phyloP scores from a whole-genome alignment of 2,113 vertebrate species.

The Ameiurus melas region DNA sequence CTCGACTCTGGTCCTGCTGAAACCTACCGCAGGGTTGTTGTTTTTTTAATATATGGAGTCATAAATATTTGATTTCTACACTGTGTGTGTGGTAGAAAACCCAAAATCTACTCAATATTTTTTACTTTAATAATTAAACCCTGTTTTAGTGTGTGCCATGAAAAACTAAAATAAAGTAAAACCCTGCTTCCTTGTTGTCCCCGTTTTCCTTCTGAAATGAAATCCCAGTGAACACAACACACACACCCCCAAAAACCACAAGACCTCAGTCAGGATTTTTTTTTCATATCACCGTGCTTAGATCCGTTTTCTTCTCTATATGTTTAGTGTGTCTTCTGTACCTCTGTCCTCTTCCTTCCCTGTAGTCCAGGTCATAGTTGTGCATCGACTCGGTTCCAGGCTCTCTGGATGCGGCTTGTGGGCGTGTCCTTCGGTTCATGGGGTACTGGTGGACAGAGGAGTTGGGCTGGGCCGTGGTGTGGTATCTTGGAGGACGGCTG shows the following conservation, averaged over 20 bases:
- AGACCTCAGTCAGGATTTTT: background rate
- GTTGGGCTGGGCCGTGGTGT: conserved; percentile 85
- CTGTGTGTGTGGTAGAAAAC: background rate
- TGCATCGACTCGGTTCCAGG: conserved; percentile 74
- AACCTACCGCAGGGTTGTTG: background rate
- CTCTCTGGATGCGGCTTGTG: conserved; percentile 73
- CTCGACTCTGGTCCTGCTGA: background rate
- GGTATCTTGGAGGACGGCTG: conserved; percentile 82
- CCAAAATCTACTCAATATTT: background rate
- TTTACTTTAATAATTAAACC: background rate
- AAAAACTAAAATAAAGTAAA: background rate
- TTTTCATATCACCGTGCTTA: background rate
- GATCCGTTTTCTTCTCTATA: background rate
- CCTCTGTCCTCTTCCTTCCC: conserved; percentile 78
- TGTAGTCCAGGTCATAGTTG: conserved; percentile 80
- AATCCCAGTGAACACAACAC: background rate
- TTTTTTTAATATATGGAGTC: background rate
- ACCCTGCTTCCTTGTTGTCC: background rate
- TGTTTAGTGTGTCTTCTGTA: conserved; percentile 58
- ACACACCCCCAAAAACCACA: background rate
- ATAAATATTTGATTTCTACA: background rate
- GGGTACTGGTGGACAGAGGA: conserved; percentile 90
- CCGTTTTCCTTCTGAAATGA: background rate
- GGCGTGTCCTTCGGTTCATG: conserved; percentile 73
- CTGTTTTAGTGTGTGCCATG: background rate